A percentile compares a stretch with the other conserved stretches of the same genome.
phyloP scores from a whole-genome alignment of 2,797 vertebrate species.

The Rhinatrema bivittatum region DNA sequence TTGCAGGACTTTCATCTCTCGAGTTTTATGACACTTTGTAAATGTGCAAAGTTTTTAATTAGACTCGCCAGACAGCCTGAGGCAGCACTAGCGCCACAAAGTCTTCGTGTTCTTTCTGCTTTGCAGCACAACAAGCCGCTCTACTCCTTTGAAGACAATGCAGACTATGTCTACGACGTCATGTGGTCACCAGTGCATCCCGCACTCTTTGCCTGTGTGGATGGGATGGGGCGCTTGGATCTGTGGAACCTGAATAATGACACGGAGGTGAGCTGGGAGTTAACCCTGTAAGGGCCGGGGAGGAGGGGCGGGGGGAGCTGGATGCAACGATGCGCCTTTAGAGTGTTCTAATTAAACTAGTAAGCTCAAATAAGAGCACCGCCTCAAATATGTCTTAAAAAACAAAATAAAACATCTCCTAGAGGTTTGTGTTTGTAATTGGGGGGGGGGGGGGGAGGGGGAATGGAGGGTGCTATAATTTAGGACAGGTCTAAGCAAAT shows the following conservation, averaged over 20 bases:
- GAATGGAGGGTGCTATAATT: too few species aligned
- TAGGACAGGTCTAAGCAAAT: too few species aligned
- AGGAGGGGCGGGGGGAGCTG: background rate
- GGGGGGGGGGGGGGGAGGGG: background rate
- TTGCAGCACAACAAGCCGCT: slow-evolving; percentile 93
- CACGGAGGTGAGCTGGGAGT: slow-evolving; percentile 74
- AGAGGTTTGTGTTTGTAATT: too few species aligned
- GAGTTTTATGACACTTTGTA: slow-evolving; percentile 89
- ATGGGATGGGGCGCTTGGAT: slow-evolving; percentile 92
- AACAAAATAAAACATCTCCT: too few species aligned
- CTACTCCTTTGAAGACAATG: slow-evolving; percentile 96
- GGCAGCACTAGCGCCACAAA: slow-evolving; percentile 88
- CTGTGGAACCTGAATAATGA: slow-evolving; percentile 97
- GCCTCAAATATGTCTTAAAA: too few species aligned
- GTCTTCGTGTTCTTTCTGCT: slow-evolving; percentile 69
- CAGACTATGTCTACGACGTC: slow-evolving; percentile 94
- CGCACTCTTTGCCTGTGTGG: slow-evolving; percentile 87
- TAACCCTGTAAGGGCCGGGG: background rate
- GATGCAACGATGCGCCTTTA: too few species aligned
- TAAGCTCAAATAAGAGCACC: too few species aligned
- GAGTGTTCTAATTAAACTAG: too few species aligned
- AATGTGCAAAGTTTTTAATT: slow-evolving; percentile 97
- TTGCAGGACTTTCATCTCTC: slow-evolving; percentile 85
- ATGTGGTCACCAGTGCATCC: slow-evolving; percentile 96
- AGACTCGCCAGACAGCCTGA: slow-evolving; percentile 91